These are phyloP conservation scores for Perdita meconis DNA, from an alignment of 2,888 invertebrate genomes.

Conservation along the genomic window DNA sequence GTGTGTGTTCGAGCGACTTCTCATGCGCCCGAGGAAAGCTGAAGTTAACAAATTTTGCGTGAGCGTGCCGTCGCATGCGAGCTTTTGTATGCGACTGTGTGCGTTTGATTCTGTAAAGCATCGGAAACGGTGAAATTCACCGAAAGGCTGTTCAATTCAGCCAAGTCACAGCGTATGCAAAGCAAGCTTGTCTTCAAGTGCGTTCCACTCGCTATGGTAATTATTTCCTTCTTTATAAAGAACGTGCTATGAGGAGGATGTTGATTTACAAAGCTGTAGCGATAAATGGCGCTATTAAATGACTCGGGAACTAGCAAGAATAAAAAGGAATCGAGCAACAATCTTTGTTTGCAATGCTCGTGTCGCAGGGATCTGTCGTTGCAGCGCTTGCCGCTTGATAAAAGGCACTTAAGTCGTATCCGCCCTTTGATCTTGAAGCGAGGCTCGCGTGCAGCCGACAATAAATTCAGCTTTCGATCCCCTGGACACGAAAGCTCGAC, in stretches of 20 bases:
- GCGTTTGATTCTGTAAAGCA: too few species aligned
- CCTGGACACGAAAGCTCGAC: slow-evolving; percentile 47
- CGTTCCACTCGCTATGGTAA: neutral
- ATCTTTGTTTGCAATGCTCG: slow-evolving; percentile 17
- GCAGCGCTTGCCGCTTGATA: slow-evolving; percentile 60
- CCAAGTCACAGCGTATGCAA: too few species aligned
- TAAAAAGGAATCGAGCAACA: slow-evolving; percentile 5
- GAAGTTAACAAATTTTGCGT: too few species aligned
- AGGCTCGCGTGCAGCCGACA: slow-evolving; percentile 63
- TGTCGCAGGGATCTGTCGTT: slow-evolving; percentile 55
- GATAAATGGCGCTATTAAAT: neutral
- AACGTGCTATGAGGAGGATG: neutral
- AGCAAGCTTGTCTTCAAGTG: too few species aligned
- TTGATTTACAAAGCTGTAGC: neutral
- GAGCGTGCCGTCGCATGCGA: too few species aligned
- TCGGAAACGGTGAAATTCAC: too few species aligned
- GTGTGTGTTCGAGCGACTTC: too few species aligned
- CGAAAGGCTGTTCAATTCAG: too few species aligned
- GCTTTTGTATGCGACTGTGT: too few species aligned
- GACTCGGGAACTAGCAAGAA: neutral
- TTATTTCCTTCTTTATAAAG: neutral
- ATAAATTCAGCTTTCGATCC: slow-evolving; percentile 66
- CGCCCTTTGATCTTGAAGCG: slow-evolving; percentile 67
- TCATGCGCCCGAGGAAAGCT: too few species aligned
- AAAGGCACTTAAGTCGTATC: slow-evolving; percentile 71